Evolutionary conservation across 2,113 vertebrate species (phyloP), one percentile per base, ranked within the genome.

Genomic region (Tragelaphus buxtoni): DNA sequence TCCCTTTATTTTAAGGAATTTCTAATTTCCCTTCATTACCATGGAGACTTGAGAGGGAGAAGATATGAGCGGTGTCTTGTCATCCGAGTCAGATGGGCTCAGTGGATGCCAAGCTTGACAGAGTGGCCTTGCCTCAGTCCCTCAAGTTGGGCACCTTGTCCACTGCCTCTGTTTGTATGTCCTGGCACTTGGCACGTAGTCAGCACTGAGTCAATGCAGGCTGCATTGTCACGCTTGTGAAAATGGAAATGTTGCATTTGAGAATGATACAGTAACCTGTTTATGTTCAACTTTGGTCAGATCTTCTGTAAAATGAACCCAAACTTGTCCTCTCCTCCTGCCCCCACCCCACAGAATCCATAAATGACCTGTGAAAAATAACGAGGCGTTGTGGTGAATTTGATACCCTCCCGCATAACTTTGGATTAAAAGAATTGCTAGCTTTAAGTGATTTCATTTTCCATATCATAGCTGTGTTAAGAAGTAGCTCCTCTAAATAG

Each of bases 181-280:
- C 28, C n/a, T 45, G n/a, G 32, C 45, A 42, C 35, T 39, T 80
- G 60, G 39, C 81, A 84, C 35, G 4, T 49, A 47, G 42, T 72
- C 69, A 61, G 39, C 87, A 81, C 30, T 55, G 77, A 88, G 13
- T 79, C 72, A 56, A 22, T 3, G 4, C 88, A 55, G 90, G 26
- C 39, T 88, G 82, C 72, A 65, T 95, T 87, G 30, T 7, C 93
- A 58, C 20, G 32, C 72, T 6, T 82, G 47, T 91, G 26, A 56
- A 89, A 94, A 53, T 11, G 5, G 55, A 94, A 60, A 58, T 85
- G n/a, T 30, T 76, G 4, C 72, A 14, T 95, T 94, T 92, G 89
- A 24, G 79, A 95, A 39, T 77, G 89, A 82, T 63, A 45, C 65
- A 90, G 39, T 86, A 49, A 97, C 39, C 56, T 92, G 81, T 90